These are phyloP conservation scores for Chamaetylas fuelleborni DNA, from an alignment of 2,113 vertebrate genomes.

Conservation along the genomic window DNA sequence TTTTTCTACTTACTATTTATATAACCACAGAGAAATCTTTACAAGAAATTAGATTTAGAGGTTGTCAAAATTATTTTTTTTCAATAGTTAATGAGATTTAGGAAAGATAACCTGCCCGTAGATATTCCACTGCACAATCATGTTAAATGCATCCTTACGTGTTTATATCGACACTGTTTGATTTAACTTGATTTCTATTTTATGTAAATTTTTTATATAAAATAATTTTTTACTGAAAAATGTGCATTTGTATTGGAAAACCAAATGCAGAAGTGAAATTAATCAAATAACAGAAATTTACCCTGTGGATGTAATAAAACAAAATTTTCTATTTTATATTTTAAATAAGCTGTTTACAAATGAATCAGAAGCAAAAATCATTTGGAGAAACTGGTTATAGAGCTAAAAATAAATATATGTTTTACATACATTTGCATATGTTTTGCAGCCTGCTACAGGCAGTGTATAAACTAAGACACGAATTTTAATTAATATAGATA, in stretches of 20 bases:
- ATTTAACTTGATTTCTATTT: neutral
- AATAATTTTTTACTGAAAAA: neutral
- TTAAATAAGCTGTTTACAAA: neutral
- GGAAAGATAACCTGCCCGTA: neutral
- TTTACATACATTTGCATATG: neutral
- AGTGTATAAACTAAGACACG: neutral
- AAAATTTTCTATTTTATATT: neutral
- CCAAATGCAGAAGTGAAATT: neutral
- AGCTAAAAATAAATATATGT: neutral
- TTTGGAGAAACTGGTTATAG: neutral
- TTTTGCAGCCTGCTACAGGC: neutral
- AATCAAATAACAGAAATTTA: neutral
- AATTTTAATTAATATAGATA: neutral
- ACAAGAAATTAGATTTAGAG: neutral
- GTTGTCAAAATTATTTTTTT: neutral
- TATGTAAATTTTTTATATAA: neutral
- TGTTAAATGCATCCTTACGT: neutral
- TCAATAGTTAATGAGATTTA: neutral
- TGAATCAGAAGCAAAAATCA: neutral
- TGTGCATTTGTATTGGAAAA: neutral
- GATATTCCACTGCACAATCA: neutral
- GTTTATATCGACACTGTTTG: neutral
- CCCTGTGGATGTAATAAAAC: neutral
- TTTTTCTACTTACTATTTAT: neutral
- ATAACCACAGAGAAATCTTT: neutral